phyloP scores from a whole-genome alignment of 2,888 invertebrate genomes.

The Drosophila siamana region DNA sequence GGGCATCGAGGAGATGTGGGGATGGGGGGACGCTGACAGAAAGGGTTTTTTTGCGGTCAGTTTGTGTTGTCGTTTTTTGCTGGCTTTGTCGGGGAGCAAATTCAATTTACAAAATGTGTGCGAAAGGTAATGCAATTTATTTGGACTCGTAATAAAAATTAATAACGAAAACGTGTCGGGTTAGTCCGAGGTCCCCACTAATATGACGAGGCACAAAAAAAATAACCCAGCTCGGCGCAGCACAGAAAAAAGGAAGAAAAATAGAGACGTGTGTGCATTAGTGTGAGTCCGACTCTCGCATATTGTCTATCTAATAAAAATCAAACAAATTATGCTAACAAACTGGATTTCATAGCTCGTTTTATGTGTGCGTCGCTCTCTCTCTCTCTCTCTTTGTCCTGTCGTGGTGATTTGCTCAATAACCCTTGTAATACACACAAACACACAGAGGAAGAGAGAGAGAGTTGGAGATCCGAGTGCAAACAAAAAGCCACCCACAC shows the following conservation, averaged over 20 bases:
- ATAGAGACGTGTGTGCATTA: conserved; percentile 19
- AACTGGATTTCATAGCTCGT: conserved; percentile 74
- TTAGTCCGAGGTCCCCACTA: conserved; percentile 58
- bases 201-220: conserved; percentile 80
- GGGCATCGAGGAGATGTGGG: not conserved
- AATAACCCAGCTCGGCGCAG: conserved; percentile 27
- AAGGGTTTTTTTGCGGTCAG: conserved; percentile 27
- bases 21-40: not conserved
- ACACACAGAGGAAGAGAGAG: no score
- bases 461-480: conserved; percentile 42
- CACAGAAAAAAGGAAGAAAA: conserved; percentile 38
- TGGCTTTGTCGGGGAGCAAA: conserved; percentile 39
- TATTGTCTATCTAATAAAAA: conserved; percentile 78
- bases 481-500: conserved; percentile 55
- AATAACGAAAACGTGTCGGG: conserved; percentile 82
- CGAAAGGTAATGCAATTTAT: conserved; percentile 71
- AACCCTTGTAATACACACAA: conserved; percentile 84
- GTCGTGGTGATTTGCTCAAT: conserved; percentile 83
- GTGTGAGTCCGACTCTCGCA: conserved; percentile 29
- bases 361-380: conserved; percentile 49
- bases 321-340: conserved; percentile 84
- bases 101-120: conserved; percentile 72
- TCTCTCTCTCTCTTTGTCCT: not conserved
- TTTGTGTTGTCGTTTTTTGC: conserved; percentile 9
- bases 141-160: conserved; percentile 81